Conservation (phyloP, 2,113 vertebrate species). For the Oreochromis tanganicae region DNA sequence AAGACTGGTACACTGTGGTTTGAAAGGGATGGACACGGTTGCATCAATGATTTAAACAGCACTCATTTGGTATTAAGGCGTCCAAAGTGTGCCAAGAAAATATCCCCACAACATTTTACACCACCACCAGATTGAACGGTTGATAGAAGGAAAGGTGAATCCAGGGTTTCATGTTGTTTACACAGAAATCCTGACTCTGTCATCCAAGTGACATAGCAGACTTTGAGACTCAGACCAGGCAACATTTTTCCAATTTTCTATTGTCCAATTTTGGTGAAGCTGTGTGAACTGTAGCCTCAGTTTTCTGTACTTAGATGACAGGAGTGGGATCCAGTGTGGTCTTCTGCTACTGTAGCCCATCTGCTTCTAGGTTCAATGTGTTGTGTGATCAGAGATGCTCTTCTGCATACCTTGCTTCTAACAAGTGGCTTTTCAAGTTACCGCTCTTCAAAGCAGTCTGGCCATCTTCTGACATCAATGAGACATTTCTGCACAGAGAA, state of each 20-base stretch:
- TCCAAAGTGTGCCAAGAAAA: neutral
- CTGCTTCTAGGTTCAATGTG: neutral
- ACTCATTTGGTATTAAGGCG: accelerated
- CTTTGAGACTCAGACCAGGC: neutral
- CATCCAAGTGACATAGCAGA: accelerated
- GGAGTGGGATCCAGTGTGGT: neutral
- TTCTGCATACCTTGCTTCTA: neutral
- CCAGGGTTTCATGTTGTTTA: neutral
- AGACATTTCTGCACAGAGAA: neutral
- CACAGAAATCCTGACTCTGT: neutral
- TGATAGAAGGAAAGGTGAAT: neutral
- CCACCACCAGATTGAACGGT: accelerated
- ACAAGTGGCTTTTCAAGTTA: neutral
- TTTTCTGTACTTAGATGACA: neutral
- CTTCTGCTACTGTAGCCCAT: neutral
- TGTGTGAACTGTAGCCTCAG: neutral
- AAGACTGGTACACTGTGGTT: neutral
- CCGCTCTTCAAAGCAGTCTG: neutral
- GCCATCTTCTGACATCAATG: neutral
- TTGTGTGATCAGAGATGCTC: neutral
- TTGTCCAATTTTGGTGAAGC: neutral
- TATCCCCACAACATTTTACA: neutral
- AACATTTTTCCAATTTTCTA: neutral
- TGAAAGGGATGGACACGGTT: neutral
- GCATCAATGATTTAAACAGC: neutral